Percentiles rank a stretch among this genome's conserved stretches.
These are phyloP conservation scores for Cyclophora albipunctata DNA, from an alignment of 2,888 invertebrate genomes.

Conservation along the genomic window DNA sequence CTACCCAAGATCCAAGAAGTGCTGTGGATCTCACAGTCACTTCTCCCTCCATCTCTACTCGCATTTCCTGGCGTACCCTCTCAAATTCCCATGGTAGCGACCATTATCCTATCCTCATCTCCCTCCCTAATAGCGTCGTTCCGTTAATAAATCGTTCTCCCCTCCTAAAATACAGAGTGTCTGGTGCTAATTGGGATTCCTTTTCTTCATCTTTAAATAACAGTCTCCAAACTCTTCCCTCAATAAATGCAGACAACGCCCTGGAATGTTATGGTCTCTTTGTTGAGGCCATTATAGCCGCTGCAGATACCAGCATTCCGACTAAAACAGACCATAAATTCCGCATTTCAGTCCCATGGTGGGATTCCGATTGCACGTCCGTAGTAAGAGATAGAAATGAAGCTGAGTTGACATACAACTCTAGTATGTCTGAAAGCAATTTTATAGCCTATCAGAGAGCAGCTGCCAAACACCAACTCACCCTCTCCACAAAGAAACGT, in stretches of 20 bases:
- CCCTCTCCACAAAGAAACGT: slow-evolving; percentile 3
- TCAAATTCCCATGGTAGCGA: slow-evolving; percentile 13
- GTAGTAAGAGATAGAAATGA: not conserved
- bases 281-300: not conserved
- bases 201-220: not conserved
- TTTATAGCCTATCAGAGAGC: not conserved
- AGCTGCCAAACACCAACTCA: not conserved
- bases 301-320: slow-evolving; percentile 1
- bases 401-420: slow-evolving; percentile 1
- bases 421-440: slow-evolving; percentile 1
- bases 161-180: slow-evolving; percentile 9
- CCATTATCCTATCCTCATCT: slow-evolving; percentile 15
- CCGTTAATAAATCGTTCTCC: not conserved
- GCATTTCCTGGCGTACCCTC: slow-evolving; percentile 7
- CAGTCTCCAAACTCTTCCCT: not conserved
- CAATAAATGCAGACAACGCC: not conserved
- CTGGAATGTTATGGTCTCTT: not conserved
- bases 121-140: not conserved
- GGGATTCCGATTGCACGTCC: slow-evolving; percentile 6
- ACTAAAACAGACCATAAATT: not conserved
- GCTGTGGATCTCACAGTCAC: slow-evolving; percentile 19
- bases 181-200: slow-evolving; percentile 5
- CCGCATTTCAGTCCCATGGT: slow-evolving; percentile 2
- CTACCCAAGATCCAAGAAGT: slow-evolving; percentile 12
- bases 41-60: slow-evolving; percentile 3